Evolutionary conservation across 2,888 invertebrate species (phyloP).

Genomic region (Lycaena phlaeas): DNA sequence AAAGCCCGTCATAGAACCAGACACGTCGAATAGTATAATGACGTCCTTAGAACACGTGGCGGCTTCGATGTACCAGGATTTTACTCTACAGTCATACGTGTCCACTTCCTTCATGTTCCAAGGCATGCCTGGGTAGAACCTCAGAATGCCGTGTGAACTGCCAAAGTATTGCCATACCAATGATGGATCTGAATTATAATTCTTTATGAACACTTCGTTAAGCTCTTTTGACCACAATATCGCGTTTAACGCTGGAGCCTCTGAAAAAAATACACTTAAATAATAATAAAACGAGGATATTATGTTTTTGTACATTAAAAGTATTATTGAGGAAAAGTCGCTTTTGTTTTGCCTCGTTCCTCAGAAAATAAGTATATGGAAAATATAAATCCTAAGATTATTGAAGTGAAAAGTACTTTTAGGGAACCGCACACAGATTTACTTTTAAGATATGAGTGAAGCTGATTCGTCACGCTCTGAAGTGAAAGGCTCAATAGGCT

Average conservation of each 20-base stretch:
- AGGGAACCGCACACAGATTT: too few species aligned
- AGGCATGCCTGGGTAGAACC: slow-evolving; percentile 90
- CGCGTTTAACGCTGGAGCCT: slow-evolving; percentile 42
- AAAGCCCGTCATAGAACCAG: slow-evolving; percentile 96
- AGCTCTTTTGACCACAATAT: slow-evolving; percentile 93
- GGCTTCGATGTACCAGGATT: slow-evolving; percentile 97
- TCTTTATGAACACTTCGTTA: slow-evolving; percentile 86
- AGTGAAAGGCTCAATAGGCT: too few species aligned
- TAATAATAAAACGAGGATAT: too few species aligned
- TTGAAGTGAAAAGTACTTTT: too few species aligned
- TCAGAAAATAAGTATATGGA: too few species aligned
- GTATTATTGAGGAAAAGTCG: too few species aligned
- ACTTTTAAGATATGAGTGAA: too few species aligned
- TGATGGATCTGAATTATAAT: slow-evolving; percentile 91
- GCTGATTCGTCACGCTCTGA: too few species aligned
- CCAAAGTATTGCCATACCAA: slow-evolving; percentile 98
- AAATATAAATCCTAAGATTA: too few species aligned
- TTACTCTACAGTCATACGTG: slow-evolving; percentile 92
- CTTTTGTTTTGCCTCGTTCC: too few species aligned
- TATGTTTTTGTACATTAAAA: too few species aligned
- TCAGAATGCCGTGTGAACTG: slow-evolving; percentile 91
- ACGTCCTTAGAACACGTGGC: slow-evolving; percentile 98
- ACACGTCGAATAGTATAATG: slow-evolving; percentile 93
- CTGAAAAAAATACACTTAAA: slow-evolving; percentile 40
- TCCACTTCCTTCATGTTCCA: slow-evolving; percentile 76